Evolutionary conservation across 2,888 invertebrate species (phyloP).

Genomic region (Megastigmus dorsalis): DNA sequence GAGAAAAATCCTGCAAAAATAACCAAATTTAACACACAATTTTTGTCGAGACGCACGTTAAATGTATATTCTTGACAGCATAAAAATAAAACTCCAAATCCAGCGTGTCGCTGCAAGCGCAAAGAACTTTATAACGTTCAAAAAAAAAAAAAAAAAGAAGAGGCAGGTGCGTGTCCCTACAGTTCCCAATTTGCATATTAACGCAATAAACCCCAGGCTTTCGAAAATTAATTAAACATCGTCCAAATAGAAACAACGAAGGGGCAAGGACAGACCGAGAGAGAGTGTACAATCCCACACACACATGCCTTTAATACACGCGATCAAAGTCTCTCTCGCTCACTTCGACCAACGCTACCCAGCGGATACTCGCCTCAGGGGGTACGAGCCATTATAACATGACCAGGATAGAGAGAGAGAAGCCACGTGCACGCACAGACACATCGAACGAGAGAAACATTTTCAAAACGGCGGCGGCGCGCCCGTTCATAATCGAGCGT

Average conservation of each 20-base stretch:
- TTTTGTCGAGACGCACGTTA: no score
- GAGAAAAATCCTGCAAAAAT: no score
- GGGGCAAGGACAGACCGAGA: neutral
- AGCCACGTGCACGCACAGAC: neutral
- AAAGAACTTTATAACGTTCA: no score
- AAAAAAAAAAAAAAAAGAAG: no score
- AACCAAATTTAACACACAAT: no score
- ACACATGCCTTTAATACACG: no score
- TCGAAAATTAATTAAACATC: conserved; percentile 41
- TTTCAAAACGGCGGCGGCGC: conserved; percentile 51
- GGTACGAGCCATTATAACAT: no score
- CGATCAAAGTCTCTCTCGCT: neutral
- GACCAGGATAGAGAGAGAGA: no score
- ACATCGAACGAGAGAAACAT: conserved; percentile 34
- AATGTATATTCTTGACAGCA: no score
- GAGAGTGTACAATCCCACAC: neutral
- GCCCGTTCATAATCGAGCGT: conserved; percentile 52
- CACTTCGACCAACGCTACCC: neutral
- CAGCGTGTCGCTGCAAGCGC: no score
- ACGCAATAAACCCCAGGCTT: neutral
- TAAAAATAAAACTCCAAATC: no score
- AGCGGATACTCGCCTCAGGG: neutral
- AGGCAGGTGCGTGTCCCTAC: no score
- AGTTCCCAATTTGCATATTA: conserved; percentile 25
- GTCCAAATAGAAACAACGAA: conserved; percentile 29